phyloP scores from a whole-genome alignment of 2,888 invertebrate genomes.

The Lycaena phlaeas region DNA sequence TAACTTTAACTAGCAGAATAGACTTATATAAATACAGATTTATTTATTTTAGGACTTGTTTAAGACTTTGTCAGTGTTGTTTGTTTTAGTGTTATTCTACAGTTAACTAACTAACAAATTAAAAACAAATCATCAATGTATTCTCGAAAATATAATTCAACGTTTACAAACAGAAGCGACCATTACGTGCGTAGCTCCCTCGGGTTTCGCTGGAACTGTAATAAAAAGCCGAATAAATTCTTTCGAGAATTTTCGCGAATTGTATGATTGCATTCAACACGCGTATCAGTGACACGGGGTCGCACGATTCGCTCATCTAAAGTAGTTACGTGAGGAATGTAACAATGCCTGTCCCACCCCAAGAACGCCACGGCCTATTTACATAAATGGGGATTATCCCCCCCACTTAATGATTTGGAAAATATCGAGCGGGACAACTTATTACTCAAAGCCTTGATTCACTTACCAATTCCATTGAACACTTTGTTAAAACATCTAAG shows the following conservation, averaged over 20 bases:
- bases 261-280: slow-evolving; percentile 33
- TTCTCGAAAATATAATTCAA: no score
- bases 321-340: slow-evolving; percentile 54
- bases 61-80: no score
- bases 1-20: no score
- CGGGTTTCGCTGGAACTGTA: not conserved
- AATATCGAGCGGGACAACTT: slow-evolving; percentile 14
- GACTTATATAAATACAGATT: no score
- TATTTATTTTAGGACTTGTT: no score
- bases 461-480: no score
- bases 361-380: slow-evolving; percentile 45
- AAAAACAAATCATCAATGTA: no score
- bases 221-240: slow-evolving; percentile 8
- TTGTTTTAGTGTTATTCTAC: no score
- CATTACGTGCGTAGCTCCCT: not conserved
- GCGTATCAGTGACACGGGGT: slow-evolving; percentile 41
- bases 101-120: no score
- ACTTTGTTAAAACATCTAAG: no score
- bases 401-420: slow-evolving; percentile 41
- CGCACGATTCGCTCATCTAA: slow-evolving; percentile 43
- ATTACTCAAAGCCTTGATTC: no score
- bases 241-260: slow-evolving; percentile 17
- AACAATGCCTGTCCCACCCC: slow-evolving; percentile 37
- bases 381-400: slow-evolving; percentile 51
- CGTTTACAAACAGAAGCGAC: no score